phyloP scores from a whole-genome alignment of 1,140 invertebrate genomes.

The Apis laboriosa region DNA sequence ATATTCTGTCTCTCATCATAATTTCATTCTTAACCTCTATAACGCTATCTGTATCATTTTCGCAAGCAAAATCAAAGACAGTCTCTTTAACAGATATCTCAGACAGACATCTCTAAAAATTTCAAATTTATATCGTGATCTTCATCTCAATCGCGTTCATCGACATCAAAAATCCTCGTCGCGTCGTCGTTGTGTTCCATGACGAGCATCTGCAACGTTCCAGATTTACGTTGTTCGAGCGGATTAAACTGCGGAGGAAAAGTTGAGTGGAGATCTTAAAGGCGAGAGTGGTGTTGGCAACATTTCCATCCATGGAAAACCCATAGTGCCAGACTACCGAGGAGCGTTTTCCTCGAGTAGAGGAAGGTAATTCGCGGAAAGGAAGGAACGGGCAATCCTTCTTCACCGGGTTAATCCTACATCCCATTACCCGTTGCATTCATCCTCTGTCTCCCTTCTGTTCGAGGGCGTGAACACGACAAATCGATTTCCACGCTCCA shows the following conservation, averaged over 20 bases:
- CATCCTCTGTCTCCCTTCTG: slow-evolving; percentile 11
- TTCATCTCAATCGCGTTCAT: not conserved
- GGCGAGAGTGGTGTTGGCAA: slow-evolving; percentile 2
- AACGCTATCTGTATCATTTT: no score
- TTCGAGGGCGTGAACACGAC: slow-evolving; percentile 40
- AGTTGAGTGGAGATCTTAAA: slow-evolving; percentile 5
- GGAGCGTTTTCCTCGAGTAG: not conserved
- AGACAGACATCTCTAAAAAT: not conserved
- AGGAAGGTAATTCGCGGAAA: slow-evolving; percentile 16
- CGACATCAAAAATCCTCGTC: not conserved
- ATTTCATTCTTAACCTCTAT: no score
- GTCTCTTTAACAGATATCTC: no score
- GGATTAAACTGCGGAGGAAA: not conserved
- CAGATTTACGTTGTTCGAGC: not conserved
- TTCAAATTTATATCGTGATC: not conserved
- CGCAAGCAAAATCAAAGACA: no score
- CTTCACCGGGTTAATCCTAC: slow-evolving; percentile 28
- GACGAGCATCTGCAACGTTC: not conserved
- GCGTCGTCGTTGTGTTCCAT: not conserved
- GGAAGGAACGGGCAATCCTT: slow-evolving; percentile 19
- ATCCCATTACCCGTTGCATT: slow-evolving; percentile 32
- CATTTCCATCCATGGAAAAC: not conserved
- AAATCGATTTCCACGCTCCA: slow-evolving; percentile 39
- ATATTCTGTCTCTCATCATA: no score
- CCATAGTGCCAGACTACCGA: not conserved